Percentiles rank a stretch among this genome's conserved stretches.
Evolutionary conservation across 2,113 vertebrate species (phyloP).

Genomic region (Chinchilla lanigera): DNA sequence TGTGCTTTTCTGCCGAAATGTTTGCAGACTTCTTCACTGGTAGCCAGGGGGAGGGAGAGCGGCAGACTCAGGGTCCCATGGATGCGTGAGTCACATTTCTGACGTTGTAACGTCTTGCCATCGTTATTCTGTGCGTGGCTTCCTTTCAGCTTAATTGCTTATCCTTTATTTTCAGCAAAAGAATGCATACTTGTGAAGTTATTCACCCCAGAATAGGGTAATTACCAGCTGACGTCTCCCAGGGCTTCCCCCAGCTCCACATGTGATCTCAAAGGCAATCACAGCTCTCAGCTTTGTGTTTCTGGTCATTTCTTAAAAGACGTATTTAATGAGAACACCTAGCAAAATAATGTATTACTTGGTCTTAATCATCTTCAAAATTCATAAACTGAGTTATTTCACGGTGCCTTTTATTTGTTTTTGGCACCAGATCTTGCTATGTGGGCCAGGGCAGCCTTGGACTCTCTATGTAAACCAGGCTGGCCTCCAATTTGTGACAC

Average conservation of each 20-base stretch:
- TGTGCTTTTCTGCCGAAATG: background rate
- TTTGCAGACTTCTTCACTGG: background rate
- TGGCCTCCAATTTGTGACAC: background rate
- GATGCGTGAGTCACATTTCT: background rate
- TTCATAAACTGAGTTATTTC: background rate
- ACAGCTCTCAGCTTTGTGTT: background rate
- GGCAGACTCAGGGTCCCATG: background rate
- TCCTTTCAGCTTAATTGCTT: background rate
- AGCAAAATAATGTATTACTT: background rate
- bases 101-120: background rate
- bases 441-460: background rate
- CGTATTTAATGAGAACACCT: background rate
- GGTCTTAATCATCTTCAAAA: background rate
- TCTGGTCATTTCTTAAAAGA: background rate
- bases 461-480: background rate
- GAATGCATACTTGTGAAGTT: background rate
- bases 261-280: background rate
- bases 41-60: background rate
- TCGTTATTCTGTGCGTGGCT: background rate
- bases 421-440: background rate
- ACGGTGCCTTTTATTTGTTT: background rate
- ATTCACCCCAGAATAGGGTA: background rate
- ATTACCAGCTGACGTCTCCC: background rate
- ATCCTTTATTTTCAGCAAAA: constrained; percentile 22
- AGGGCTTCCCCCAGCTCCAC: background rate